Evolutionary conservation across 2,888 invertebrate genomes (phyloP), one percentile per base, ranked within the genome.

Genomic region (Caenorhabditis macrosperma): DNA sequence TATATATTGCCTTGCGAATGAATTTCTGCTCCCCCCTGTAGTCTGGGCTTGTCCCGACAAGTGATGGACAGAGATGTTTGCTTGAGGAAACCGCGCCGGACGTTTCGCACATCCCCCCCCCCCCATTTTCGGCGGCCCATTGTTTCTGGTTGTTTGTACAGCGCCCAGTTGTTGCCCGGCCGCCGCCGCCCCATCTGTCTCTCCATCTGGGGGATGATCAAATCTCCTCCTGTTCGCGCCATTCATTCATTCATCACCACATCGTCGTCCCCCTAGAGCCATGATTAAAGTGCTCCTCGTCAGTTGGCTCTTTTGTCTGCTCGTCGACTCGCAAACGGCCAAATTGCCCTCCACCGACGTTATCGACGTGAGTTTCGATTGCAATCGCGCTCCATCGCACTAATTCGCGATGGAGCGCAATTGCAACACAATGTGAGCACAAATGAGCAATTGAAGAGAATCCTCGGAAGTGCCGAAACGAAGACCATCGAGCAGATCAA

Each of bases 401-500:
- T 15, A 22, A 52, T n/a, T n/a, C n/a, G n/a, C n/a, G n/a, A n/a
- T n/a, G n/a, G n/a, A n/a, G n/a, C n/a, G n/a, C n/a, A n/a, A n/a
- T n/a, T n/a, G n/a, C n/a, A n/a, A n/a, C n/a, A n/a, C n/a, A n/a
- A n/a, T n/a, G n/a, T n/a, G n/a, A n/a, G n/a, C n/a, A n/a, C n/a
- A n/a, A n/a, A n/a, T n/a, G n/a, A n/a, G n/a, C 2, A 17, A 33
- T 71, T 78, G 26, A 57, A 79, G 79, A 60, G 54, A 69, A 79
- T 79, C n/a, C 55, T 79, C 15, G 79, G 68, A 38, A 68, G 46
- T 41, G 79, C 79, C 7, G 79, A 79, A 59, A 64, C 59, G 0
- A 79, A 79, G 52, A 79, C 79, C 4, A 79, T 79, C 4, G 68
- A 60, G 26, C 79, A 79, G 46, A 79, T 79, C 22, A 79, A 79